Percentiles rank a stretch among this genome's conserved stretches.
Evolutionary conservation across 2,888 invertebrate genomes (phyloP).

Genomic region (Conops quadrifasciatus): DNA sequence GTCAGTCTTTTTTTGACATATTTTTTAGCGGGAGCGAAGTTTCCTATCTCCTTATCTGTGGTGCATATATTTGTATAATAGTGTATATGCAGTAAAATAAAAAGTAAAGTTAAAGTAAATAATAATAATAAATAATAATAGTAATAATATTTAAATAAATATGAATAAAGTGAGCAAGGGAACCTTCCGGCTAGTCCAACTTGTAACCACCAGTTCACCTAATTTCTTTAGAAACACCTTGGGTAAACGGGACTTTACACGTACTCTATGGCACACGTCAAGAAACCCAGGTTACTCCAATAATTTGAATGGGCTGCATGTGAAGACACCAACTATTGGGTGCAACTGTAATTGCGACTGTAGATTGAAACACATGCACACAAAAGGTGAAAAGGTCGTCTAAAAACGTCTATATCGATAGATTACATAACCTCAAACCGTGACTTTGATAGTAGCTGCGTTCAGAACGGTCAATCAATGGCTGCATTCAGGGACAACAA

Average conservation of each 20-base stretch:
- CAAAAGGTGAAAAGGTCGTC: slow-evolving; percentile 70
- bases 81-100: too few relatives aligned
- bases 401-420: background rate
- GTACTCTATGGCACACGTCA: slow-evolving; percentile 80
- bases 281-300: slow-evolving; percentile 60
- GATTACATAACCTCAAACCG: slow-evolving; percentile 16
- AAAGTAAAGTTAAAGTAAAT: too few relatives aligned
- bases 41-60: too few relatives aligned
- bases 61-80: too few relatives aligned
- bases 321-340: slow-evolving; percentile 70
- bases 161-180: slow-evolving; percentile 77
- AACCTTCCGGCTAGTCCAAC: slow-evolving; percentile 67
- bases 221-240: slow-evolving; percentile 53
- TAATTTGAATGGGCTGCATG: slow-evolving; percentile 61
- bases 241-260: slow-evolving; percentile 72
- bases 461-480: too few relatives aligned
- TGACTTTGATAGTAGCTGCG: slow-evolving; percentile 34
- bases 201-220: slow-evolving; percentile 49
- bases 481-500: too few relatives aligned
- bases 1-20: too few relatives aligned
- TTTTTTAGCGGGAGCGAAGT: too few relatives aligned
- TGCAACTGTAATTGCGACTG: slow-evolving; percentile 80
- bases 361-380: slow-evolving; percentile 73
- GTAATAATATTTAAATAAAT: slow-evolving; percentile 62
- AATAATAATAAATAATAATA: too few relatives aligned